Evolutionary conservation across 2,797 vertebrate species (phyloP).

Genomic region (Falco rusticolus): DNA sequence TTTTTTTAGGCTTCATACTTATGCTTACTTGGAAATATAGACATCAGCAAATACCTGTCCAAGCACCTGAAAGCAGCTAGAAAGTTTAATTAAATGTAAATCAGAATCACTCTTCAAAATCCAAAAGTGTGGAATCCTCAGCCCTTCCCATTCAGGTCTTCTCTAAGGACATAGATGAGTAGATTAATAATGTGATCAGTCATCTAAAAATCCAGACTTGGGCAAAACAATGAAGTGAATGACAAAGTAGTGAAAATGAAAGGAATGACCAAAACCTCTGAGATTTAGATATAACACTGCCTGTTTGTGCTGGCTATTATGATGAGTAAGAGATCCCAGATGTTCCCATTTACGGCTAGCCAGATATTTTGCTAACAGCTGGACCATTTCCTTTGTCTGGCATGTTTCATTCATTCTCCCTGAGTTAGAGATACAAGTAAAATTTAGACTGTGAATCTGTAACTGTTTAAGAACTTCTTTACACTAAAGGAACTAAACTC

Average conservation of each 20-base stretch:
- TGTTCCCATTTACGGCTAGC: neutral
- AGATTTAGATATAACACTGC: neutral
- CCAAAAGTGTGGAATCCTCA: neutral
- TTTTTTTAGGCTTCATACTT: neutral
- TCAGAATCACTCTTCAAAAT: neutral
- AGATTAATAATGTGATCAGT: neutral
- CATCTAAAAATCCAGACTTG: neutral
- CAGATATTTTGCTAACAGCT: neutral
- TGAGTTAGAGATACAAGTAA: neutral
- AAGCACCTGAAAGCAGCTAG: neutral
- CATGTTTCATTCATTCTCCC: neutral
- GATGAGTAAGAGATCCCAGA: neutral
- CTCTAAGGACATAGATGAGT: neutral
- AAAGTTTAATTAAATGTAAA: constrained; percentile 21
- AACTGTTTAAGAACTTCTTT: neutral
- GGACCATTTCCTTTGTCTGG: neutral
- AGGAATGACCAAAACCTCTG: neutral
- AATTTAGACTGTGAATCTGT: neutral
- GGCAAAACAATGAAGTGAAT: neutral
- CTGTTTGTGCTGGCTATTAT: neutral
- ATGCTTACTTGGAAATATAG: neutral
- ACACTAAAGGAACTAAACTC: neutral
- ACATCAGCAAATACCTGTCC: neutral
- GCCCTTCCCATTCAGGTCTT: neutral
- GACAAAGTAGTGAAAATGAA: neutral